Evolutionary conservation across 2,888 invertebrate species (phyloP).

Genomic region (Thymelicus lineola): DNA sequence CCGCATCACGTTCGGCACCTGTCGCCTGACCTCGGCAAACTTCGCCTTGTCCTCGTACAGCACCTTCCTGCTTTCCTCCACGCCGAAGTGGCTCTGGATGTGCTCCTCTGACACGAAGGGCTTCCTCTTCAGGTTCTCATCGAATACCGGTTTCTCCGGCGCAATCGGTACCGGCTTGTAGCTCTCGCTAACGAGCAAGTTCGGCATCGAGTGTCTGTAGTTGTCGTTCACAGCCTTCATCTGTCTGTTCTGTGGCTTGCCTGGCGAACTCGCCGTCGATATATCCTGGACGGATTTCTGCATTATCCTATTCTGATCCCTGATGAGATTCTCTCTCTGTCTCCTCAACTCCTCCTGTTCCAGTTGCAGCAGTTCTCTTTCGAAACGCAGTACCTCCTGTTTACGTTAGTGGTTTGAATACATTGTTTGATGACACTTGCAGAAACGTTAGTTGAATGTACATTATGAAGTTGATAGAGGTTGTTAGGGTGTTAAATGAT

Average conservation of each 20-base stretch:
- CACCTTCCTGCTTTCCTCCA: slow-evolving; percentile 75
- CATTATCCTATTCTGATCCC: slow-evolving; percentile 87
- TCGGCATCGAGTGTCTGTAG: slow-evolving; percentile 82
- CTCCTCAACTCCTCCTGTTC: slow-evolving; percentile 92
- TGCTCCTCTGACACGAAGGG: slow-evolving; percentile 80
- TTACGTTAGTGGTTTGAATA: slow-evolving; percentile 41
- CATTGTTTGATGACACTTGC: slow-evolving; percentile 11
- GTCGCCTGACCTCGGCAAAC: slow-evolving; percentile 52
- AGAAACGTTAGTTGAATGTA: neutral
- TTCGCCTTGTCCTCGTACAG: slow-evolving; percentile 64
- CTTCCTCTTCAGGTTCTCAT: slow-evolving; percentile 69
- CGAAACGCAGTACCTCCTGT: slow-evolving; percentile 90
- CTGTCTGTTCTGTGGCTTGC: slow-evolving; percentile 61
- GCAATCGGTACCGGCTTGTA: slow-evolving; percentile 57
- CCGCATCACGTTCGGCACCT: slow-evolving; percentile 49
- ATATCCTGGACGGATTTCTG: slow-evolving; percentile 88
- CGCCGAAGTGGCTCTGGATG: slow-evolving; percentile 76
- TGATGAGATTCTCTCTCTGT: slow-evolving; percentile 89
- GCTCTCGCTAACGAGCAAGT: slow-evolving; percentile 70
- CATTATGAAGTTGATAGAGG: neutral
- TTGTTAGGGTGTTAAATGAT: slow-evolving; percentile 48
- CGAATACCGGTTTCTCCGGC: slow-evolving; percentile 59
- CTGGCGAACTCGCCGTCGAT: slow-evolving; percentile 65
- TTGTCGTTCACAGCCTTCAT: slow-evolving; percentile 53
- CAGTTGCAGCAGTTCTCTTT: slow-evolving; percentile 90